These are phyloP conservation scores for Pegoplata infirma DNA, from an alignment of 2,888 invertebrate genomes.

Conservation along the genomic window DNA sequence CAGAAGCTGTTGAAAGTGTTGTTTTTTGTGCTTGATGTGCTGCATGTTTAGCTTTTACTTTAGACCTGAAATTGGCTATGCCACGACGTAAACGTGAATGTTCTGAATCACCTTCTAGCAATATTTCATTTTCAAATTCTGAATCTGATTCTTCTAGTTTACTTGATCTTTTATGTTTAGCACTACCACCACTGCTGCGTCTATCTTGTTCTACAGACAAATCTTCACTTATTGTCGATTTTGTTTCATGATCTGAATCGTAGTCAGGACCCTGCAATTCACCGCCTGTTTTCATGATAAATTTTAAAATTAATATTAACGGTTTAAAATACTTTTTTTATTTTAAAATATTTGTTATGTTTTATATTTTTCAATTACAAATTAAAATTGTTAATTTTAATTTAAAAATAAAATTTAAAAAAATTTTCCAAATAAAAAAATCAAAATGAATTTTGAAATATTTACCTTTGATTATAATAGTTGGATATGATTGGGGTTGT, in stretches of 20 bases:
- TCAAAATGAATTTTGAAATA: constrained; percentile 49
- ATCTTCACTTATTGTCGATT: constrained; percentile 73
- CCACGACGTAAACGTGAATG: constrained; percentile 73
- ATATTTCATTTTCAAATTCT: constrained; percentile 72
- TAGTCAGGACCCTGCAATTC: constrained; percentile 64
- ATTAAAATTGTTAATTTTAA: too few species aligned
- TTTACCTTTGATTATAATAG: constrained; percentile 59
- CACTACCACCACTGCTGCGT: constrained; percentile 64
- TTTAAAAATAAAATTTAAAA: constrained; percentile 7
- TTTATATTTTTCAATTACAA: neutral
- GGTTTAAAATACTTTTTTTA: constrained; percentile 14
- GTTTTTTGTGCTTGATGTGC: constrained; percentile 60
- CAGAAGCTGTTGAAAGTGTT: constrained; percentile 29
- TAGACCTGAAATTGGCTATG: constrained; percentile 73
- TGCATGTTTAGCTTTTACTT: constrained; percentile 72
- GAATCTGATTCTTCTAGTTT: constrained; percentile 72
- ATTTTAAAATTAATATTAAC: neutral
- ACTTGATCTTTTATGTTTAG: constrained; percentile 50
- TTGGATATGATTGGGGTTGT: constrained; percentile 57
- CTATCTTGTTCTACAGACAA: constrained; percentile 68
- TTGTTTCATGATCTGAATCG: constrained; percentile 75
- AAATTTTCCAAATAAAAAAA: too few species aligned
- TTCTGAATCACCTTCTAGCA: constrained; percentile 70
- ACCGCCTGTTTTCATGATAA: constrained; percentile 19
- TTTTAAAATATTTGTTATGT: neutral